Base-by-base conservation (phyloP, 2,113 vertebrate species). In the Scytalopus superciliaris region DNA sequence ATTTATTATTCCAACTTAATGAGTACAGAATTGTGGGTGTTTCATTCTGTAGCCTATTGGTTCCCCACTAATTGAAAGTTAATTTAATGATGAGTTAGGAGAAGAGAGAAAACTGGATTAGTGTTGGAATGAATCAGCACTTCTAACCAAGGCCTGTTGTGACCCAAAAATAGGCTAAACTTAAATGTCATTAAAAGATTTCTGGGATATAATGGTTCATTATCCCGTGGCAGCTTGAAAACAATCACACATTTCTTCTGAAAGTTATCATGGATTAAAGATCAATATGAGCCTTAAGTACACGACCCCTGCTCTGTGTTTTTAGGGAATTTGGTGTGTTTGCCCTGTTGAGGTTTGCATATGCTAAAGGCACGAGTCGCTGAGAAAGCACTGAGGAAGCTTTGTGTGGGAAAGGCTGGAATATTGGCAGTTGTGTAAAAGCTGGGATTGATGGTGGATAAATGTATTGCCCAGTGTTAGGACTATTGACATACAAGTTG, bases 301-400 rank as follows among this genome's bases (percentile, higher is more conserved):
- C 37, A 68, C 25, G 42, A 77, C 1, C 33, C 49, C 28, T 40
- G 1, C 42, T 72, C 11, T 70, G 57, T 69, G 39, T 68, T 94
- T 95, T 45, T 85, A 28, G 37, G 44, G 83, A n/a, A 33, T 40
- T 56, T 5, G 12, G 4, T 77, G 57, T 11, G 3, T 92, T 94
- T 90, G 28, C 37, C 40, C 40, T 50, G 0, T 17, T 59, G 64
- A 47, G 42, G 39, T 84, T 94, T 60, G 12, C 11, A 3, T 39
- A 3, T 21, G 52, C 52, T 21, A 3, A 84, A 83, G 67, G 44
- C 57, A 33, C 2, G 0, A 70, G 23, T 45, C 0, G 1, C 72
- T 68, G 3, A 22, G 37, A 57, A 57, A 55, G 84, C 60, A 14
- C 68, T 75, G 91, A 44, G 57, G 47, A 5, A 39, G 22, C 49